A percentile compares a stretch with the other conserved stretches of the same genome.
Conservation (phyloP, 1,140 invertebrate species). For the Brachionus angularis region DNA sequence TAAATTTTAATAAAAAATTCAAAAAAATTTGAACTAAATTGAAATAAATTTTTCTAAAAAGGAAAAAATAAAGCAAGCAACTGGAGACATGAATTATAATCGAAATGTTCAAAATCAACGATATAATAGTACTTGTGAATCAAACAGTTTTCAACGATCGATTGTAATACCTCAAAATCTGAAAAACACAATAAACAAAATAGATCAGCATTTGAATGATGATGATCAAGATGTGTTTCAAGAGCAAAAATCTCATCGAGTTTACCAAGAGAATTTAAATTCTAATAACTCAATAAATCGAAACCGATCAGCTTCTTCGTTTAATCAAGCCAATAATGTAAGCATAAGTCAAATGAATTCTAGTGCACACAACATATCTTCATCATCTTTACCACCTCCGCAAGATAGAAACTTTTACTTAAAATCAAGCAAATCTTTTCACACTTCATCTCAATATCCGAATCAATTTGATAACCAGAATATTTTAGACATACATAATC, state of each 20-base stretch:
- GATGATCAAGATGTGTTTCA: not conserved
- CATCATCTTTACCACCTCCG: not conserved
- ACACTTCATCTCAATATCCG: no score
- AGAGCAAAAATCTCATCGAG: not conserved
- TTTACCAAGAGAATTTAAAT: not conserved
- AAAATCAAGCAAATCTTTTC: constrained; percentile 12
- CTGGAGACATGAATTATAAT: not conserved
- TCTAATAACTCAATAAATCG: not conserved
- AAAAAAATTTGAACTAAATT: no score
- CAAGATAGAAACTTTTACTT: no score
- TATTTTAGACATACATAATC: no score
- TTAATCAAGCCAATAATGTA: not conserved
- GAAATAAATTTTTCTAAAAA: no score
- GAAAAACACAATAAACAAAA: constrained; percentile 27
- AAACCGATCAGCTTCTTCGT: not conserved
- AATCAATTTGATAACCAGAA: not conserved
- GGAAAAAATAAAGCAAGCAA: constrained; percentile 28
- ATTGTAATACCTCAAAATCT: not conserved
- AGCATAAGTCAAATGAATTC: not conserved
- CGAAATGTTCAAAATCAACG: not conserved
- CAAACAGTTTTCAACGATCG: not conserved
- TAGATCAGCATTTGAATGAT: not conserved
- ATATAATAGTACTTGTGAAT: not conserved
- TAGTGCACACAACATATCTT: not conserved
- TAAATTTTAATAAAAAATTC: no score